A percentile compares a stretch with the other conserved stretches of the same genome.
phyloP scores from a whole-genome alignment of 2,888 invertebrate genomes.

The Dryadula phaetusa region DNA sequence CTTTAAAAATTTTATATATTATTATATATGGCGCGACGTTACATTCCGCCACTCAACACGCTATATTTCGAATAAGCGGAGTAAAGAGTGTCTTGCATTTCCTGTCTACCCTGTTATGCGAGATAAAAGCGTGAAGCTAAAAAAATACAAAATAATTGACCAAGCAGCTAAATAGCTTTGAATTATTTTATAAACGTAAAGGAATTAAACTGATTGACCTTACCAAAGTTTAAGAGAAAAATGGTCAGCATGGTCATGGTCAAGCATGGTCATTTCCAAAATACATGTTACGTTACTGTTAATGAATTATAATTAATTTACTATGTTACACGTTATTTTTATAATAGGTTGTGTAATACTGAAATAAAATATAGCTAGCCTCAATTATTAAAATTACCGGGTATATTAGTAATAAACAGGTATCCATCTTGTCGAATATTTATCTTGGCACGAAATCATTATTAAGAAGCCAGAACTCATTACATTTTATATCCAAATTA shows the following conservation, averaged over 20 bases:
- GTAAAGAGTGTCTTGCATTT: too few relatives aligned
- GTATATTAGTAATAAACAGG: slow-evolving; percentile 17
- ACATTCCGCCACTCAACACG: too few relatives aligned
- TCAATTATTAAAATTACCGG: slow-evolving; percentile 28
- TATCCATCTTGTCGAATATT: slow-evolving; percentile 28
- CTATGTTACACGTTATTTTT: background rate
- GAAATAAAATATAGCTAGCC: slow-evolving; percentile 3
- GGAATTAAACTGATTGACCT: background rate
- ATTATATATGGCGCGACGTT: too few relatives aligned
- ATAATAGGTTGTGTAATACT: background rate
- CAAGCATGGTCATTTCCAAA: background rate
- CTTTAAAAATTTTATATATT: too few relatives aligned
- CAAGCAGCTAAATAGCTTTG: background rate
- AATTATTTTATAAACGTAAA: background rate
- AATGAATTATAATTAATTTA: background rate
- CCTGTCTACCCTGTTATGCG: too few relatives aligned
- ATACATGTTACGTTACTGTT: background rate
- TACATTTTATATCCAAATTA: background rate
- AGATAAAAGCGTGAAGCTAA: too few relatives aligned
- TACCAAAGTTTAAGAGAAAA: background rate
- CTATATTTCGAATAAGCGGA: too few relatives aligned
- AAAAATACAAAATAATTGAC: too few relatives aligned
- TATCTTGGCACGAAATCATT: slow-evolving; percentile 34
- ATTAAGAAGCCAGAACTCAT: slow-evolving; percentile 19
- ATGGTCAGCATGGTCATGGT: background rate